Base-by-base conservation (phyloP, 2,888 invertebrate species). In the Eupeodes luniger region DNA sequence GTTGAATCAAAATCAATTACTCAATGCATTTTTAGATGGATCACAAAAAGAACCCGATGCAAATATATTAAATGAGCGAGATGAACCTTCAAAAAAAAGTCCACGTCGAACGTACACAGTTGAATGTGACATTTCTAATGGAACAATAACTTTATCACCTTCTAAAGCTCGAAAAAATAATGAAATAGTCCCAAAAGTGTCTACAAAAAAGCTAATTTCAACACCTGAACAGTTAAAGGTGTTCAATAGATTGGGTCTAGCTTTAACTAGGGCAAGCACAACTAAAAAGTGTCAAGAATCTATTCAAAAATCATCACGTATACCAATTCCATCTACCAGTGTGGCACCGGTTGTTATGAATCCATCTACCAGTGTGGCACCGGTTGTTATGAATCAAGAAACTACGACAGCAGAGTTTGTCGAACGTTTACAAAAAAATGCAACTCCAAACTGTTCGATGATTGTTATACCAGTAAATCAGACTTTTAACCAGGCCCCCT, bases 391-490 rank as follows among this genome's bases (percentile, higher is more conserved):
- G 4, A 16, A 61, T 10, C 69, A 84, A 5, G n/a, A 78, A 27
- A 12, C 55, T 27, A 55, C 83, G 19, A 69, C 80, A 49, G 55
- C 77, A 6, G 70, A 84, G 14, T 61, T 87, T 16, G 77, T 87
- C 2, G 84, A 87, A 67, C 72, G 62, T 11, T 47, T 83, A 5
- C 87, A 84, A 27, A 81, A 79, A 44, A 74, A 55, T 10, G n/a
- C 51, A 1, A 27, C 61, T 1, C 67, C 80, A 11, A 80, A 77
- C 27, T 80, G 44, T 27, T 84, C 87, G 27, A 51, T 87, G 14
- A 81, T 87, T 77, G 84, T 87, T 0, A 87, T 87, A 36, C 86
- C 86, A 40, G 79, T 87, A 2, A 87, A 84, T 40, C 83, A 84
- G 34, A 87, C 80, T 1, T 84, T 87, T 12, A 87, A 87, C n/a